Evolutionary conservation across 1,140 invertebrate genomes (phyloP).

Genomic region (Euglossa dilemma): DNA sequence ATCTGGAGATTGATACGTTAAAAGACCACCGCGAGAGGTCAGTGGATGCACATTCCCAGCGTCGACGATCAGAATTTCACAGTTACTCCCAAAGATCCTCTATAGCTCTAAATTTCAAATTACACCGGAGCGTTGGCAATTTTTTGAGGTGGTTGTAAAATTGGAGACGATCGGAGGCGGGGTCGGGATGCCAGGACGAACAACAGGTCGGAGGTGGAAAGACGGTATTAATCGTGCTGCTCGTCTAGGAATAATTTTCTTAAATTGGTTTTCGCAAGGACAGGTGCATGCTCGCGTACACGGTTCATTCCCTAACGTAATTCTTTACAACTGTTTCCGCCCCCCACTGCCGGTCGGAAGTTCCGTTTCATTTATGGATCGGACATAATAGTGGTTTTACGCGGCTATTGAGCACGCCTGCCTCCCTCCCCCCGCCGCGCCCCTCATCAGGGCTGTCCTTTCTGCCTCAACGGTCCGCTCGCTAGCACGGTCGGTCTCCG

Average conservation of each 20-base stretch:
- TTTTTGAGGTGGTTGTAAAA: too few relatives aligned
- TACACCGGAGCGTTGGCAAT: too few relatives aligned
- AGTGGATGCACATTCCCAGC: too few relatives aligned
- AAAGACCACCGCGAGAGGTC: too few relatives aligned
- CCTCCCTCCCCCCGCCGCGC: slow-evolving; percentile 51
- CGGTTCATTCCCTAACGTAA: slow-evolving; percentile 76
- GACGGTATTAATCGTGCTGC: slow-evolving; percentile 1
- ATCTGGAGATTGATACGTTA: too few relatives aligned
- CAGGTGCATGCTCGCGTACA: slow-evolving; percentile 57
- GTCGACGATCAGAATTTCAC: too few relatives aligned
- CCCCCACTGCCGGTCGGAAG: slow-evolving; percentile 78
- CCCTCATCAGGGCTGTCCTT: background rate
- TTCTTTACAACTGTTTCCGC: slow-evolving; percentile 79
- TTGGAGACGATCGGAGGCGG: too few relatives aligned
- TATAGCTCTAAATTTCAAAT: too few relatives aligned
- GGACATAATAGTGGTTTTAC: slow-evolving; percentile 80
- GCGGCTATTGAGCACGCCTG: slow-evolving; percentile 77
- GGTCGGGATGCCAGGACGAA: too few relatives aligned
- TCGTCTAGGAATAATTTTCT: slow-evolving; percentile 47
- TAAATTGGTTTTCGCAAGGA: slow-evolving; percentile 58
- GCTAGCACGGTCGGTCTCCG: too few relatives aligned
- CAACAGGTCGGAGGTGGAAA: background rate
- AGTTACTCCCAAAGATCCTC: too few relatives aligned
- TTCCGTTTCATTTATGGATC: slow-evolving; percentile 80
- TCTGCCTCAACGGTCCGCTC: background rate